phyloP scores from a whole-genome alignment of 2,888 invertebrate genomes.

The Augiades crinisus region DNA sequence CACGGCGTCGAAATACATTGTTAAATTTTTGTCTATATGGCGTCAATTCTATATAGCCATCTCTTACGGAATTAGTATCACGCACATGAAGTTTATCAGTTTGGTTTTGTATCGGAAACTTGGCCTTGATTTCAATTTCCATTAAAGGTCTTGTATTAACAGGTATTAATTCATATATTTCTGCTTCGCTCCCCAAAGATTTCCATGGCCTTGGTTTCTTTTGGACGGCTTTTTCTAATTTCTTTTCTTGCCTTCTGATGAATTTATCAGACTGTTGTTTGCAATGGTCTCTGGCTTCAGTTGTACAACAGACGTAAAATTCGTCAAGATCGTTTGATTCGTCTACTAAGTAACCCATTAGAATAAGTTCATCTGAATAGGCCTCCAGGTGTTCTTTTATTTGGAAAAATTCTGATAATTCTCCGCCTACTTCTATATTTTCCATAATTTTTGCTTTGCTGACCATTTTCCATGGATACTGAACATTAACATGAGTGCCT shows the following conservation, averaged over 20 bases:
- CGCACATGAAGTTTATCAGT: constrained; percentile 76
- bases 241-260: constrained; percentile 80
- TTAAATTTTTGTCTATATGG: constrained; percentile 80
- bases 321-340: constrained; percentile 83
- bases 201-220: constrained; percentile 82
- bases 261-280: constrained; percentile 73
- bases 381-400: constrained; percentile 60
- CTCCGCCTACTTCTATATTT: constrained; percentile 80
- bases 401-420: constrained; percentile 66
- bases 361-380: constrained; percentile 63
- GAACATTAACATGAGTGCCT: constrained; percentile 85
- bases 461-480: constrained; percentile 87
- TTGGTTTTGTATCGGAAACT: constrained; percentile 77
- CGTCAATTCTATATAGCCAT: constrained; percentile 85
- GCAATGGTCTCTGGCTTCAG: constrained; percentile 77
- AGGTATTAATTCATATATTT: constrained; percentile 79
- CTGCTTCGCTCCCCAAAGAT: constrained; percentile 83
- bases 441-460: constrained; percentile 83
- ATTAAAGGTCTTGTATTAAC: constrained; percentile 80
- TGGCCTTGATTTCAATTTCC: constrained; percentile 85
- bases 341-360: constrained; percentile 86
- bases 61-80: constrained; percentile 79
- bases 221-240: constrained; percentile 78
- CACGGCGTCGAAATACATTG: constrained; percentile 78
- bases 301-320: constrained; percentile 85